Percentiles rank a stretch among this genome's conserved stretches.
phyloP scores from a whole-genome alignment of 2,797 vertebrate genomes.

The Scleropages formosus region DNA sequence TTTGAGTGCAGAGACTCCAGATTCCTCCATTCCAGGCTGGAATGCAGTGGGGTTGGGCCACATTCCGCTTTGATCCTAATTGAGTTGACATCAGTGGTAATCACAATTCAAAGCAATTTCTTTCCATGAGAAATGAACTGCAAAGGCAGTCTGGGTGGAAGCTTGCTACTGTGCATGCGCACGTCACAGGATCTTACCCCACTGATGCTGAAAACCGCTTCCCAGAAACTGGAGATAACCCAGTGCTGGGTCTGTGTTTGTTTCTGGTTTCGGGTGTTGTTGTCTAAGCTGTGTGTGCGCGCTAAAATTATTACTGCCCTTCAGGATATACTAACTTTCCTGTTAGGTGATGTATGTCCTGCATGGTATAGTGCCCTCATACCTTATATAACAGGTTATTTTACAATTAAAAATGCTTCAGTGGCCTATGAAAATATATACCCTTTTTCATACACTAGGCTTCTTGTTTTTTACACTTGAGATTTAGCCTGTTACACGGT shows the following conservation, averaged over 20 bases:
- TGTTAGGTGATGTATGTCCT: no score
- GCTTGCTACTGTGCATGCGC: constrained; percentile 8
- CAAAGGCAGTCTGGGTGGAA: constrained; percentile 12
- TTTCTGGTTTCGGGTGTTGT: not conserved
- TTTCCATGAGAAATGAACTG: constrained; percentile 26
- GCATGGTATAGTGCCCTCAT: no score
- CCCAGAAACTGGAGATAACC: constrained; percentile 13
- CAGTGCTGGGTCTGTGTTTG: constrained; percentile 2
- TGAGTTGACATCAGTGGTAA: constrained; percentile 27
- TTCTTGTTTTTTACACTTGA: no score
- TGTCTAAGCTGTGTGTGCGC: not conserved
- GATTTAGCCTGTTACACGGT: no score
- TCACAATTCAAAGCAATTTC: constrained; percentile 25
- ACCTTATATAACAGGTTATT: no score
- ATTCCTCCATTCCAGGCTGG: not conserved
- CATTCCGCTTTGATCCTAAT: constrained; percentile 25
- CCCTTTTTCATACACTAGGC: no score
- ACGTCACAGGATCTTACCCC: constrained; percentile 17
- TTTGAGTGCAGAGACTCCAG: not conserved
- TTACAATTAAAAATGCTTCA: no score
- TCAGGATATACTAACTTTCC: no score
- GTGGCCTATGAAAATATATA: no score
- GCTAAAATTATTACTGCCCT: not conserved
- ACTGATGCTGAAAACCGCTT: constrained; percentile 2
- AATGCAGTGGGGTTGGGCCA: constrained; percentile 20